Conservation (phyloP, 2,113 vertebrate species). For the Plotosus lineatus region DNA sequence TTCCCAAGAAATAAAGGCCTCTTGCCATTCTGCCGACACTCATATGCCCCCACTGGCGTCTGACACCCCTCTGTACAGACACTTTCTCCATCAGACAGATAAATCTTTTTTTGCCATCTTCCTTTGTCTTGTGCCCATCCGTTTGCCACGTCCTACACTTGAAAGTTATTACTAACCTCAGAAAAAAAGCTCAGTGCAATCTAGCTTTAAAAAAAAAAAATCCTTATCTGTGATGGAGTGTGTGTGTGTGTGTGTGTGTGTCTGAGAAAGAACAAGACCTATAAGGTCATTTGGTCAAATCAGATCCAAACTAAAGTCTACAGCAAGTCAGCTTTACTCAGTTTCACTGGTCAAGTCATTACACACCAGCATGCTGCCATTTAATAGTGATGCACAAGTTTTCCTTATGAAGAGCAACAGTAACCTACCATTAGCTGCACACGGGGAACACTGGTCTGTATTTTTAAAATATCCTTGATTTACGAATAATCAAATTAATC, state of each 20-base stretch:
- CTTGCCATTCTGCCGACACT: conserved; percentile 29
- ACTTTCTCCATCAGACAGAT: conserved; percentile 63
- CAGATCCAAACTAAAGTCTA: conserved; percentile 24
- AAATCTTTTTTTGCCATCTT: conserved; percentile 54
- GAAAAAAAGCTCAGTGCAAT: conserved; percentile 57
- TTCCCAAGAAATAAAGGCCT: conserved; percentile 54
- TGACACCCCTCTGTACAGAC: conserved; percentile 50
- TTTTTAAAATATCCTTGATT: neutral
- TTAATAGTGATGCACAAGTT: neutral
- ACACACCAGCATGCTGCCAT: neutral
- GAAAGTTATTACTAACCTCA: conserved; percentile 64
- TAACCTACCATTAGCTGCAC: neutral
- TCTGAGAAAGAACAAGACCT: conserved; percentile 19
- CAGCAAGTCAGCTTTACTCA: conserved; percentile 17
- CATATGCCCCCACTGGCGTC: conserved; percentile 25
- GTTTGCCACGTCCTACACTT: conserved; percentile 50
- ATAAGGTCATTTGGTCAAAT: conserved; percentile 47
- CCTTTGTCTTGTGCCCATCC: conserved; percentile 54
- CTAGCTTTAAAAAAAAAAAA: conserved; percentile 55
- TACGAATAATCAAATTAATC: neutral
- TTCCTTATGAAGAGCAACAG: neutral
- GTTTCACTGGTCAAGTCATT: conserved; percentile 1
- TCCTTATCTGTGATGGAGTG: conserved; percentile 56
- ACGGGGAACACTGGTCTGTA: neutral
- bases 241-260: conserved; percentile 35